Evolutionary conservation across 2,797 vertebrate species (phyloP), one percentile per base, ranked within the genome.

Genomic region (Heteromormyrus szaboi): DNA sequence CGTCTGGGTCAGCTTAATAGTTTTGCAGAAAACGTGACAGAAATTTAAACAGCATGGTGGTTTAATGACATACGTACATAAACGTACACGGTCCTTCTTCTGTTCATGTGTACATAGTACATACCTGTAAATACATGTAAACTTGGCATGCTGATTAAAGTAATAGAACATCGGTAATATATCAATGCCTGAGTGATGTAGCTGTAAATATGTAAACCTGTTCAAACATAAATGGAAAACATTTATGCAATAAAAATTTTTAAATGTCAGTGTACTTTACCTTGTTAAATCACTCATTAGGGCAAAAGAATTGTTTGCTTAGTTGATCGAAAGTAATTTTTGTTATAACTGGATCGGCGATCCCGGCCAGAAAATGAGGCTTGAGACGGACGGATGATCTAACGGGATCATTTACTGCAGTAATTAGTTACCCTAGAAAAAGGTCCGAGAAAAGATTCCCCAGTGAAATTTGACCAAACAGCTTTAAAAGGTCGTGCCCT

Each of bases 231-330:
- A 96, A 96, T 94, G 96, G 95, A 96, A 96, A 96, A 96, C 97
- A 97, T 98, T 98, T 97, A 98, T 98, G 97, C 97, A 98, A 98
- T 98, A 98, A 97, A 97, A 96, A 89, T 97, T 96, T 94, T 90
- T 54, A 86, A 84, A 29, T 86, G 68, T 72, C 6, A 22, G 17
- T 79, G 62, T 48, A 46, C n/a, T 95, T 96, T 96, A 95, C 51
- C 86, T 46, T 87, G 37, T 62, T 87, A 68, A 62, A 62, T 54
- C 51, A 8, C 33, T 62, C 48, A 33, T 86, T 56, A 54, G 50
- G 53, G 14, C 9, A 56, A 86, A 54, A 48, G 0, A 29, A 84
- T n/a, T 84, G 19, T 50, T 84, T 22, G 81, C 41, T 84, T 25
- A 48, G 22, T 29, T 48, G 44, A 14, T 48, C n/a, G 22, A 48